Evolutionary conservation across 2,888 invertebrate species (phyloP), one percentile per base, ranked within the genome.

Genomic region (Coenonympha glycerion): DNA sequence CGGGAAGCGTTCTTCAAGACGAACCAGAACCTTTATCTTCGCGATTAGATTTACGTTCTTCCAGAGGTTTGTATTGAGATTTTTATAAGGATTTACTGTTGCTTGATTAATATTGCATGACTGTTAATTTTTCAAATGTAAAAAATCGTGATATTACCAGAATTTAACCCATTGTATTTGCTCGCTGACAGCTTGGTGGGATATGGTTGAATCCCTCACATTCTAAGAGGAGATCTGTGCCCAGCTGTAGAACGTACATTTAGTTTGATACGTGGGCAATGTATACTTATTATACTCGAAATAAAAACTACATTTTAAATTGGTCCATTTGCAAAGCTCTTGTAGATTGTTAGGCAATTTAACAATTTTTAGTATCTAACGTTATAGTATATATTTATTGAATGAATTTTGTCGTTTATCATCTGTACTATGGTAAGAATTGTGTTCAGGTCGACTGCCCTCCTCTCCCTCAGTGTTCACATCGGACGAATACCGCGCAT

Each of bases 401-500:
- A 2, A 6, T 5, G 8, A 6, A 9, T 24, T 24, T 24, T 9
- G 3, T 24, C 6, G 9, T 2, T 24, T 2, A 24, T 24, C 24
- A 9, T 40, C 3, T 26, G 11, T 30, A 19, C 30, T 47, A 37
- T 9, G 37, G 31, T 13, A 40, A 39, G 47, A 31, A 40, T 28
- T 39, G 18, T 39, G 24, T 34, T 49, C 47, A 86, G 86, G 85
- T 74, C 80, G 79, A 68, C 74, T 86, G 64, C 79, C 82, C 59
- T 83, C 81, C 58, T 84, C 82, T 60, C 79, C 87, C 56, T 83
- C 90, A 69, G 90, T 95, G 75, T 96, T 96, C 87, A 95, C 95
- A 60, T 94, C 95, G 69, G 96, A 95, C 81, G 96, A 96, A 81
- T 96, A 97, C 77, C 91, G 96, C 61, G 95, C 96, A 62, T 97